Evolutionary conservation across 2,888 invertebrate species (phyloP), one percentile per base, ranked within the genome.

Genomic region (Schrankia costaestrigalis): DNA sequence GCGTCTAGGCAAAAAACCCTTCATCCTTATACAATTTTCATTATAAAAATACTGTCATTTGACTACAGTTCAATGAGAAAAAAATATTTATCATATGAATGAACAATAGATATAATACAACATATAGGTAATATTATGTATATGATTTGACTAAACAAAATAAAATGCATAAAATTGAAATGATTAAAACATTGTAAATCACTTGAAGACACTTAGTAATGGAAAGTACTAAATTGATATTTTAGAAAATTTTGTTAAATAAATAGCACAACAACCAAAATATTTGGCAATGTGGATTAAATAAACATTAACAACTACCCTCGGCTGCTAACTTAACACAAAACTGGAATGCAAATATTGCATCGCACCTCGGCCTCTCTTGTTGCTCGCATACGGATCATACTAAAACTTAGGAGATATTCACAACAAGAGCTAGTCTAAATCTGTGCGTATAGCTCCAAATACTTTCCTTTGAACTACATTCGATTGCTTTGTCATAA

Each of bases 1-100:
- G 43, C 67, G 67, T 66, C 73, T 58, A 61, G 70, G 70, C 75
- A 71, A 76, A 63, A 78, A 76, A 80, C 84, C 84, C 80, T 83
- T 82, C 77, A 60, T 74, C 68, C 82, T 72, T 80, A 83, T 78
- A 87, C 88, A 85, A 85, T 85, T 85, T 80, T 77, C 79, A 68
- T 82, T 89, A 89, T 64, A 89, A 89, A 89, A 89, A 89, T 89
- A 89, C 89, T 89, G 89, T 84, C 85, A 88, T 89, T 88, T 88
- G 89, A 89, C 89, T 89, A 89, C 85, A 84, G 83, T 85, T 88
- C 80, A 75, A 73, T 82, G 80, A 85, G 78, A 85, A 80, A 85
- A 79, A 68, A 79, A 82, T 74, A 80, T 71, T 75, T 75, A 78
- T 72, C 56, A 78, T 78, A 78, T 72, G 67, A 79, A 79, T 75